A percentile compares a stretch with the other conserved stretches of the same genome.
phyloP scores from a whole-genome alignment of 2,797 vertebrate genomes.

The Labroides dimidiatus region DNA sequence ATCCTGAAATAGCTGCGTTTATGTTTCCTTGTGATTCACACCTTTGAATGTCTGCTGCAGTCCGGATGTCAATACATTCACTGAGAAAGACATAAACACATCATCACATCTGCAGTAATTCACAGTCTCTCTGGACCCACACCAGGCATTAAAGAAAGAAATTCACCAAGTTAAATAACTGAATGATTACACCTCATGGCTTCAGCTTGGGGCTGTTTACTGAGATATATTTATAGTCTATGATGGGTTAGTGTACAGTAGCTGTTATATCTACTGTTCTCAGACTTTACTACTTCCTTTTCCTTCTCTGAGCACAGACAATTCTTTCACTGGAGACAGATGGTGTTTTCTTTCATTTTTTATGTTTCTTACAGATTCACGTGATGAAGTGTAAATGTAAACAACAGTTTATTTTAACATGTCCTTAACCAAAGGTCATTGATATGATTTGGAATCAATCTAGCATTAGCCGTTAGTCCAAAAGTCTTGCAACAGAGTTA shows the following conservation, averaged over 20 bases:
- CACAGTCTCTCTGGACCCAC: neutral
- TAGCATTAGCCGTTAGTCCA: no score
- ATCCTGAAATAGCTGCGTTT: constrained; percentile 52
- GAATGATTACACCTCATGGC: constrained; percentile 10
- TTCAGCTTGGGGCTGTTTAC: neutral
- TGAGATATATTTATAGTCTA: constrained; percentile 33
- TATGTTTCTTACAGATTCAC: constrained; percentile 10
- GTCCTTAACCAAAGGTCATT: no score
- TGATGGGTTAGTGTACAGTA: constrained; percentile 18
- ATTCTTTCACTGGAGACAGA: constrained; percentile 17
- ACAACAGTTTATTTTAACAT: neutral
- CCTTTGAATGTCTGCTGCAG: constrained; percentile 5
- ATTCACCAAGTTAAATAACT: neutral
- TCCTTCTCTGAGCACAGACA: constrained; percentile 29
- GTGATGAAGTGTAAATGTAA: neutral
- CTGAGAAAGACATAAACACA: constrained; percentile 32
- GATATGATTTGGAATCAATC: no score
- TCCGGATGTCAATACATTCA: constrained; percentile 26
- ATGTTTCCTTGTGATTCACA: constrained; percentile 39
- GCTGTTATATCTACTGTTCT: constrained; percentile 36
- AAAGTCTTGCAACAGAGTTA: no score
- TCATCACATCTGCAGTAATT: constrained; percentile 9
- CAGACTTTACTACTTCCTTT: constrained; percentile 65
- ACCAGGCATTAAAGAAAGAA: neutral
- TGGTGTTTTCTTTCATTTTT: constrained; percentile 11